Base-by-base conservation (phyloP, 2,888 invertebrate species). In the Sesamia inferens region DNA sequence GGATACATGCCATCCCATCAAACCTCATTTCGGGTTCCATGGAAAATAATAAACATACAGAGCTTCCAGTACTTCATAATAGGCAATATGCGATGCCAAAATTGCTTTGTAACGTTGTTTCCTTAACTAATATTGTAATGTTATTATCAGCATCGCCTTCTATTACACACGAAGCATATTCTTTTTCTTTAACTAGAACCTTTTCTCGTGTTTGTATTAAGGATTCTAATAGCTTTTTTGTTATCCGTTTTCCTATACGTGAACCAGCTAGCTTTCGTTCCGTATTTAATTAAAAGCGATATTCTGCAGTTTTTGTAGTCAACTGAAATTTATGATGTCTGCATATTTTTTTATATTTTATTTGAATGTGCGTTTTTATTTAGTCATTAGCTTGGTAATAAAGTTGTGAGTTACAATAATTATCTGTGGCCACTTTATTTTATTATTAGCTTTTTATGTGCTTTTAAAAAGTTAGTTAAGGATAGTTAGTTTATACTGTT, bases 1-100 rank as follows among this genome's bases (percentile, higher is more conserved):
- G 58, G 2, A 44, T 39, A 54, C 6, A 22, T 6, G 8, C 22
- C 44, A 51, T 68, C n/a, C 42, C 16, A 64, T 68, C 54, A 81
- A 68, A 42, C 7, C 59, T 61, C 3, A 70, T 74, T 59, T 57
- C 63, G 59, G 31, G n/a, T 72, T 58, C 44, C 69, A 84, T 85
- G 76, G 66, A 88, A 87, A 85, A 80, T 87, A 88, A 88, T 86
- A 85, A 86, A 83, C 70, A 73, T 81, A 80, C 77, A 86, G 85
- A 88, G 83, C 85, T 86, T 84, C 83, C 82, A 86, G 84, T 88
- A 90, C 90, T 90, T 90, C 93, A 92, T 96, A 95, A 96, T 95
- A 95, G 95, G 89, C 96, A 96, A 96, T 96, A 96, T 95, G 94
- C 93, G 95, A 93, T 90, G 92, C 94, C 95, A 90, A 95, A 96